A percentile compares a stretch with the other conserved stretches of the same genome.
These are phyloP conservation scores for Taenaris catops DNA, from an alignment of 2,888 invertebrate species.

Conservation along the genomic window DNA sequence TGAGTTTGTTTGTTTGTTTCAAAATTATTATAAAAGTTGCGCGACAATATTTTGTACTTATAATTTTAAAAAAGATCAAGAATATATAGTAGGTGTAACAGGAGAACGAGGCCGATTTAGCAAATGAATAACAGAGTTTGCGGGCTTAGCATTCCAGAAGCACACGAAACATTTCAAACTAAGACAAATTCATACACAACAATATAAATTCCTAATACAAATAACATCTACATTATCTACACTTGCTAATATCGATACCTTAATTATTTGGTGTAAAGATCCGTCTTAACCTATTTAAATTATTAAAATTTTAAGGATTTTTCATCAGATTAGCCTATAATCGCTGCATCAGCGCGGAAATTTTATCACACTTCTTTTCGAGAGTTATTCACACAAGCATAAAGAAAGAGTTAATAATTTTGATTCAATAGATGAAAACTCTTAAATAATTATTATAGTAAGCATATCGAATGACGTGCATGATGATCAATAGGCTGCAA, in stretches of 20 bases:
- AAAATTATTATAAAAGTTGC: slow-evolving; percentile 5
- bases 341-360: slow-evolving; percentile 11
- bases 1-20: no score
- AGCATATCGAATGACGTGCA: slow-evolving; percentile 12
- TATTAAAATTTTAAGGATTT: slow-evolving; percentile 18
- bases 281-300: slow-evolving; percentile 60
- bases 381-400: slow-evolving; percentile 18
- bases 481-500: slow-evolving; percentile 14
- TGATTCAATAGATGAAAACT: slow-evolving; percentile 8
- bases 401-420: slow-evolving; percentile 14
- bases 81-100: neutral
- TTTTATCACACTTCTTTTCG: slow-evolving; percentile 22
- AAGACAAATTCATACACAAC: slow-evolving; percentile 41
- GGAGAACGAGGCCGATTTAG: slow-evolving; percentile 7
- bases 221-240: slow-evolving; percentile 65
- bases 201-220: slow-evolving; percentile 45
- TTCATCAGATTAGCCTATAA: slow-evolving; percentile 18
- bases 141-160: slow-evolving; percentile 25
- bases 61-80: neutral
- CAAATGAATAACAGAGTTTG: slow-evolving; percentile 8
- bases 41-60: slow-evolving; percentile 2
- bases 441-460: slow-evolving; percentile 9
- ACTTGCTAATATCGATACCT: slow-evolving; percentile 58
- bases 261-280: slow-evolving; percentile 78
- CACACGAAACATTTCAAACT: slow-evolving; percentile 22